Conservation (phyloP, 1,140 invertebrate genomes). For the Hyles euphorbiae region DNA sequence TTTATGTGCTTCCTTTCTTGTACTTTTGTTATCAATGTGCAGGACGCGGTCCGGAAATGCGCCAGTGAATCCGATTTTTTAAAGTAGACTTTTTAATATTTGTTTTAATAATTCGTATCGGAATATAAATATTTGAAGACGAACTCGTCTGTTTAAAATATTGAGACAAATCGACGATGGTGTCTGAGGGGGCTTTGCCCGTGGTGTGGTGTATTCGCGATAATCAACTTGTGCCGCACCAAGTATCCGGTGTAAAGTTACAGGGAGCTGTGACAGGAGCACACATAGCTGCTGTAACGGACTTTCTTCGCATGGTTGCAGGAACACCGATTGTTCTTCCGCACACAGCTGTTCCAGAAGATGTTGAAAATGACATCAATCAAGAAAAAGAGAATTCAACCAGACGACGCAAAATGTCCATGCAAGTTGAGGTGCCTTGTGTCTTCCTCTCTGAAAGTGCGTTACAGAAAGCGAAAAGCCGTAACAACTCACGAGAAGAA, state of each 20-base stretch:
- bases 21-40: conserved; percentile 48
- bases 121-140: conserved; percentile 1
- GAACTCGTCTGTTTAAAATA: not conserved
- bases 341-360: conserved; percentile 57
- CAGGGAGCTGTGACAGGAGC: conserved; percentile 78
- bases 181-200: conserved; percentile 75
- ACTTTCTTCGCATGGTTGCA: conserved; percentile 77
- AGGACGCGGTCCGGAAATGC: conserved; percentile 50
- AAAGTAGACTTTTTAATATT: conserved; percentile 2
- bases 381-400: conserved; percentile 60
- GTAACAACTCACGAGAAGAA: conserved; percentile 64
- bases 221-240: conserved; percentile 79
- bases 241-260: conserved; percentile 78
- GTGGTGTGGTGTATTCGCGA: conserved; percentile 80
- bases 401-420: conserved; percentile 67
- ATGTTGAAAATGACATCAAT: conserved; percentile 62
- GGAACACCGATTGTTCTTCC: conserved; percentile 77
- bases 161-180: conserved; percentile 63
- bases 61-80: conserved; percentile 35
- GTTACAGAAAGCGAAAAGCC: conserved; percentile 60
- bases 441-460: conserved; percentile 72
- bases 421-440: conserved; percentile 73
- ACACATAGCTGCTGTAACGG: conserved; percentile 78
- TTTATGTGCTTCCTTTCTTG: conserved; percentile 47
- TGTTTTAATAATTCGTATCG: not conserved